Percentiles rank a stretch among this genome's conserved stretches.
These are phyloP conservation scores for Acipenser transmontanus DNA, from an alignment of 2,797 vertebrate genomes.

Conservation along the genomic window DNA sequence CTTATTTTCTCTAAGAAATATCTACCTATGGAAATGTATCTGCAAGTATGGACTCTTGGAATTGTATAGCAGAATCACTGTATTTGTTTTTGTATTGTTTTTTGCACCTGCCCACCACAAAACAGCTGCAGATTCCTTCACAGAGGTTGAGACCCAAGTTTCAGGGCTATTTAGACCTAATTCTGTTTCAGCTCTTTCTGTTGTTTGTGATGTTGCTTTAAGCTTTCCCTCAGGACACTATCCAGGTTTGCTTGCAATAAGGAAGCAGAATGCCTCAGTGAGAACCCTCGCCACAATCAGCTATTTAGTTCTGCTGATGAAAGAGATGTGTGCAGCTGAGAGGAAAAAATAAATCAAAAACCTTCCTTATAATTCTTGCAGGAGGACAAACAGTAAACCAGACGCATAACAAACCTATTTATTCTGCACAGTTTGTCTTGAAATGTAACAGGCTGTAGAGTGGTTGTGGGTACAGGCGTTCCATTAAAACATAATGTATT, in stretches of 20 bases:
- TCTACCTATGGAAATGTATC: no score
- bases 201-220: background rate
- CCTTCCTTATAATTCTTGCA: background rate
- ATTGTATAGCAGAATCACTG: no score
- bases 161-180: no score
- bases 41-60: no score
- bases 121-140: no score
- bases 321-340: background rate
- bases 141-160: no score
- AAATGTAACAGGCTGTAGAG: conserved; percentile 61
- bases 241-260: background rate
- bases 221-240: background rate
- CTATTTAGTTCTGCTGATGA: background rate
- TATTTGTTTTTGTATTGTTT: no score
- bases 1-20: no score
- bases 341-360: conserved; percentile 1
- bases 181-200: no score
- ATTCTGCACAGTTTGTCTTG: conserved; percentile 68
- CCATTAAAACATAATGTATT: conserved; percentile 60
- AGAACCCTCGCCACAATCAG: background rate
- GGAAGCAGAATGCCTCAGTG: background rate
- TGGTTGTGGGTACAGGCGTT: conserved; percentile 51
- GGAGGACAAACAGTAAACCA: conserved; percentile 19
- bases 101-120: no score
- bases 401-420: conserved; percentile 63